Percentiles rank a stretch among this genome's conserved stretches.
Evolutionary conservation across 2,113 vertebrate genomes (phyloP).

Genomic region (Rhinolophus sinicus): DNA sequence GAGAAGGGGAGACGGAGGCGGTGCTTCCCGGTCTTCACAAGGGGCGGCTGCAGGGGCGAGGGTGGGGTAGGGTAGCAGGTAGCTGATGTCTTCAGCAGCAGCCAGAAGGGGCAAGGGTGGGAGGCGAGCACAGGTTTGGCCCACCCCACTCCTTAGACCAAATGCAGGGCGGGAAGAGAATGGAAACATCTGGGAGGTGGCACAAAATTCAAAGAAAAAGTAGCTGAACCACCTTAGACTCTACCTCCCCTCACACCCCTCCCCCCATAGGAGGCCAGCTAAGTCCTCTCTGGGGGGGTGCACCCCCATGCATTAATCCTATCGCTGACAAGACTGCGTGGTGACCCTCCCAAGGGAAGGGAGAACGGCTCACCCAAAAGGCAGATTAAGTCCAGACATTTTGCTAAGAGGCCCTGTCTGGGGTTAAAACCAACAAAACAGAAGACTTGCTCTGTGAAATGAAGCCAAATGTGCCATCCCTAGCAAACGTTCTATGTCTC

Average conservation of each 20-base stretch:
- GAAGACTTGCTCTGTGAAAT: not conserved
- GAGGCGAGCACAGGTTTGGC: not conserved
- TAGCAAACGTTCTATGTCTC: not conserved
- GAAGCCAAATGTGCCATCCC: not conserved
- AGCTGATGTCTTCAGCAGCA: not conserved
- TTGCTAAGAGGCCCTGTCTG: not conserved
- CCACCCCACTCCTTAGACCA: not conserved
- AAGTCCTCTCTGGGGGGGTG: slow-evolving; percentile 3
- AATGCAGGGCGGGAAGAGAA: not conserved
- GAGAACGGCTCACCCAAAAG: slow-evolving; percentile 8
- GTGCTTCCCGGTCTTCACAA: not conserved
- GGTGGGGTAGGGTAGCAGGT: too few species aligned
- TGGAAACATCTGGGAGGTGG: not conserved
- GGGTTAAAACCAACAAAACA: slow-evolving; percentile 31
- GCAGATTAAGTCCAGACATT: not conserved
- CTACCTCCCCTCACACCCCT: not conserved
- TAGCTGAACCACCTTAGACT: not conserved
- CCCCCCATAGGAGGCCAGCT: not conserved
- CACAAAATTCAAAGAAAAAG: not conserved
- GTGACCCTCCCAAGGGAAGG: rapidly evolving
- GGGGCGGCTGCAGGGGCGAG: not conserved
- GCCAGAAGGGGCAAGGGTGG: not conserved
- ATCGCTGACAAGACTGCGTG: not conserved
- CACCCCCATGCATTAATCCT: not conserved
- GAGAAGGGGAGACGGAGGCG: not conserved